Conservation (phyloP, 2,888 invertebrate genomes). For the Sepioteuthis lessoniana region DNA sequence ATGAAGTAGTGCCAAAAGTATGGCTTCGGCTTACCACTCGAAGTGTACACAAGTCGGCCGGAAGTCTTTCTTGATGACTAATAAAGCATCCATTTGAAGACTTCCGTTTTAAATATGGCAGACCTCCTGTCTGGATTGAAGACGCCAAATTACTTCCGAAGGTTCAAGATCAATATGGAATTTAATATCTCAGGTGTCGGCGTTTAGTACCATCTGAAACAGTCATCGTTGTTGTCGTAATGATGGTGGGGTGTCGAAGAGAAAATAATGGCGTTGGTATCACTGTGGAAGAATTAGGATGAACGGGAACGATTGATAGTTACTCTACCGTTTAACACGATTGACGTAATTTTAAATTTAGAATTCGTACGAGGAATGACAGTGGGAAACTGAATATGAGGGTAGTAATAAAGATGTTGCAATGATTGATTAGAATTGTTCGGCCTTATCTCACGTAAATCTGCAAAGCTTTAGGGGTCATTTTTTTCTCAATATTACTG, state of each 20-base stretch:
- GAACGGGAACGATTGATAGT: not conserved
- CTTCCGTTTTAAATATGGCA: conserved; percentile 10
- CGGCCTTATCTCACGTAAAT: too few relatives aligned
- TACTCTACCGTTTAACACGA: not conserved
- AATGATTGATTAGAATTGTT: too few relatives aligned
- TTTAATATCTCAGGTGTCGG: not conserved
- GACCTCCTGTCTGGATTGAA: conserved; percentile 9
- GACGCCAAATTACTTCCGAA: not conserved
- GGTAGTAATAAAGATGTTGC: too few relatives aligned
- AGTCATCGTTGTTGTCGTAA: not conserved
- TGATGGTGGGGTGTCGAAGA: not conserved
- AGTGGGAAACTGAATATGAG: not conserved
- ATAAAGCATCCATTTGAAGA: conserved; percentile 33
- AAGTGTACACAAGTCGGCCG: conserved; percentile 10
- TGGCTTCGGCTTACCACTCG: not conserved
- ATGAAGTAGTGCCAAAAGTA: not conserved
- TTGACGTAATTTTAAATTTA: not conserved
- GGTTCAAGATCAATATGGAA: not conserved
- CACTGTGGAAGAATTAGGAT: not conserved
- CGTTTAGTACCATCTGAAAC: not conserved
- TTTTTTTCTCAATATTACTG: too few relatives aligned
- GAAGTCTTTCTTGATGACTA: not conserved
- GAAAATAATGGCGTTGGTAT: not conserved
- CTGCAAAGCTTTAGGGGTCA: too few relatives aligned
- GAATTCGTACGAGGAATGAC: too few relatives aligned